phyloP scores from a whole-genome alignment of 2,113 vertebrate species.

The Sinocyclocheilus grahami region DNA sequence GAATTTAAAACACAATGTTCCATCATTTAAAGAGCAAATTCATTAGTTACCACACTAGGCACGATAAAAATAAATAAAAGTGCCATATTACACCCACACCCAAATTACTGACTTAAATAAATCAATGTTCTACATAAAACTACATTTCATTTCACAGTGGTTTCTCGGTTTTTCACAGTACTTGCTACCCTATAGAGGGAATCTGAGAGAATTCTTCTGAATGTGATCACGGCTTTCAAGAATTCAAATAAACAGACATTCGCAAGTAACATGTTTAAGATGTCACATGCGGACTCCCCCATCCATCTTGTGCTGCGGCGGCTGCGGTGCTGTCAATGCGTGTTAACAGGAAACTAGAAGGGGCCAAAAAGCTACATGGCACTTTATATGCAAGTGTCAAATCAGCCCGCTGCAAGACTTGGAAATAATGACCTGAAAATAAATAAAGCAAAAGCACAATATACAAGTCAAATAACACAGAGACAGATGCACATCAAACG shows the following conservation, averaged over 20 bases:
- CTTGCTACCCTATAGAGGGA: constrained; percentile 68
- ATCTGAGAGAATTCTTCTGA: constrained; percentile 68
- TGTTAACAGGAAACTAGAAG: constrained; percentile 54
- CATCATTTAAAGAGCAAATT: constrained; percentile 29
- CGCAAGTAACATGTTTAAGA: constrained; percentile 78
- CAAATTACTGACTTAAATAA: constrained; percentile 65
- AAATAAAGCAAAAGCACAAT: constrained; percentile 69
- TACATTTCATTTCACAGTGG: constrained; percentile 76
- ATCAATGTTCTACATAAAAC: constrained; percentile 76
- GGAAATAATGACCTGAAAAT: constrained; percentile 68
- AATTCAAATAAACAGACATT: constrained; percentile 77
- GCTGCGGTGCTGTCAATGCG: constrained; percentile 64
- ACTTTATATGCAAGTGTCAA: constrained; percentile 40
- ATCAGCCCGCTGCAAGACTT: constrained; percentile 48
- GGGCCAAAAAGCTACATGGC: constrained; percentile 4
- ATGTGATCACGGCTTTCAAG: constrained; percentile 65
- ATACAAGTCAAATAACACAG: constrained; percentile 70
- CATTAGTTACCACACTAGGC: constrained; percentile 65
- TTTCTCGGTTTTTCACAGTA: constrained; percentile 68
- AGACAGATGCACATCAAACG: constrained; percentile 66
- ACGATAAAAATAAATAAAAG: constrained; percentile 53
- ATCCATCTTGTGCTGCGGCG: constrained; percentile 69
- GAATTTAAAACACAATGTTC: constrained; percentile 5
- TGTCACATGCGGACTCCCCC: constrained; percentile 69
- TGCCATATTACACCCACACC: constrained; percentile 65